Evolutionary conservation across 2,113 vertebrate genomes (phyloP), one percentile per base, ranked within the genome.

Genomic region (Sinocyclocheilus rhinocerous): DNA sequence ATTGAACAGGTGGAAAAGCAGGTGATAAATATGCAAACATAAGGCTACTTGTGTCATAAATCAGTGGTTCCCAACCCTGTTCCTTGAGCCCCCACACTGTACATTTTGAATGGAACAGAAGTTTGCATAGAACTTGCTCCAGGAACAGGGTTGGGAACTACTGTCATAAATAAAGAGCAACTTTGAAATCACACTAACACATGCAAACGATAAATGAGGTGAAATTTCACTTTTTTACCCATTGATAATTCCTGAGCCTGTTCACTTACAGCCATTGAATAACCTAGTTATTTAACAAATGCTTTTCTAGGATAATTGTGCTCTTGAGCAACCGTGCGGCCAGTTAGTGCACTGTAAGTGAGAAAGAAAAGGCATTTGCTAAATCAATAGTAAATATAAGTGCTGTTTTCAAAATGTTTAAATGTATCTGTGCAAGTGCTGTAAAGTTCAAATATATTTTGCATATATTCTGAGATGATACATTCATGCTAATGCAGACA

Each of bases 21-120:
- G 22, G 57, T 80, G 77, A 63, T 59, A n/a, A 70, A 70, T 36
- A 70, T 72, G 69, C 36, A 45, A 73, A 45, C 70, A 73, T 42
- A 42, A 73, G 20, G 36, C 20, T 73, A 73, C 42, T 36, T 70
- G 2, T 36, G 29, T 36, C 15, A 70, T 36, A 61, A 55, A 55
- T 55, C 52, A 18, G 52, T 55, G 52, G 15, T 55, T 55, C 16
- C 15, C 52, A 55, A 55, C 52, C 15, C 52, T 55, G 16, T 55
- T 55, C 52, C 52, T 55, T 16, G 15, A 55, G 52, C 15, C 48
- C 39, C 39, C 45, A 48, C 45, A 48, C 45, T 50, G 48, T 10
- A 13, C 48, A 50, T 50, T 48, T 48, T 11, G 2, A 11, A 52
- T 63, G 45, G 10, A 48, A 48, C 45, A 48, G 10, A 48, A 48